Conservation (phyloP, 1,140 invertebrate species). For the Platyscapa corneri region DNA sequence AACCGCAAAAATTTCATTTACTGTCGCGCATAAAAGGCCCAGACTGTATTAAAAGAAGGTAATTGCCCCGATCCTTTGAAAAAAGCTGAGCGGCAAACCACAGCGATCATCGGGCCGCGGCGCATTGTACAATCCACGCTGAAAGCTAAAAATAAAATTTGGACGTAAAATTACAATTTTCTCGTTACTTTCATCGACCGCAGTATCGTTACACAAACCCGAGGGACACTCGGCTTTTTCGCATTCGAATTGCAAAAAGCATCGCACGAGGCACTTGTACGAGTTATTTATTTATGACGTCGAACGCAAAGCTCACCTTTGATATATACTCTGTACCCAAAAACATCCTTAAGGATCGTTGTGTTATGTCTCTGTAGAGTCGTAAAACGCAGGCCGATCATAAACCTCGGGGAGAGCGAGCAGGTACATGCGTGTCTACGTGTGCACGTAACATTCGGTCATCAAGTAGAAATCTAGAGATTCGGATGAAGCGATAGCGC, state of each 20-base stretch:
- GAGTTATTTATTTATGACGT: background rate
- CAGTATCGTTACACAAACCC: background rate
- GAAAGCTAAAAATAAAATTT: background rate
- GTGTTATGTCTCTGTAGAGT: conserved; percentile 3
- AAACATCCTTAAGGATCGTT: conserved; percentile 31
- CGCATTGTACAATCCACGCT: background rate
- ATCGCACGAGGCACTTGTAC: background rate
- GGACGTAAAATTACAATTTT: background rate
- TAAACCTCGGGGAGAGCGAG: background rate
- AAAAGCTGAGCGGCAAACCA: too few relatives aligned
- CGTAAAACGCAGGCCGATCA: conserved; percentile 18
- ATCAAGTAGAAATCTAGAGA: conserved; percentile 13
- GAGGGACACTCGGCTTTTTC: background rate
- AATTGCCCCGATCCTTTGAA: too few relatives aligned
- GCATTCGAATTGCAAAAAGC: background rate
- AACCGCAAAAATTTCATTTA: too few relatives aligned
- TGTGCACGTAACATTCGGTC: background rate
- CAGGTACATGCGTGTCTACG: background rate
- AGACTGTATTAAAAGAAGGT: too few relatives aligned
- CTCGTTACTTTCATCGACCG: background rate
- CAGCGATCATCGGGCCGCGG: background rate
- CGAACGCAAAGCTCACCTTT: background rate
- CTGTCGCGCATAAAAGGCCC: too few relatives aligned
- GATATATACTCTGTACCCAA: conserved; percentile 11
- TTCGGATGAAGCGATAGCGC: conserved; percentile 8